Conservation (phyloP, 2,888 invertebrate genomes). For the Keiferia lycopersicella region DNA sequence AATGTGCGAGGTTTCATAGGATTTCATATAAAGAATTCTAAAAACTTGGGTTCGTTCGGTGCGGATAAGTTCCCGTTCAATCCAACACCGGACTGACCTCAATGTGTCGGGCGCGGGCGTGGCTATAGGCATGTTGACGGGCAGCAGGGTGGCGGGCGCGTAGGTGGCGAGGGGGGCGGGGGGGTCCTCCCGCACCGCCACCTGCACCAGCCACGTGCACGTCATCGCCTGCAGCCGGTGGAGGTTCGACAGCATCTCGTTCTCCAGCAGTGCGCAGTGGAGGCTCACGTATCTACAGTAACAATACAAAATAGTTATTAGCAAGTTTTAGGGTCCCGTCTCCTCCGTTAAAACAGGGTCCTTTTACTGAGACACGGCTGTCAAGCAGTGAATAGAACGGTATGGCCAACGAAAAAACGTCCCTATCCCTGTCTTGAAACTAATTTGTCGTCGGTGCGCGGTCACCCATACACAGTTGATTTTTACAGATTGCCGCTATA, state of each 20-base stretch:
- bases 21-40: too few relatives aligned
- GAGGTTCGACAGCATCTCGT: slow-evolving; percentile 85
- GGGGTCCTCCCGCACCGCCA: slow-evolving; percentile 81
- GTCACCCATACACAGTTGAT: background rate
- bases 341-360: background rate
- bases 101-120: slow-evolving; percentile 84
- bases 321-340: too few relatives aligned
- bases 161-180: slow-evolving; percentile 69
- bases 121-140: slow-evolving; percentile 84
- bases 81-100: too few relatives aligned
- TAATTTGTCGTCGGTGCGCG: too few relatives aligned
- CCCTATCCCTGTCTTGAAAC: too few relatives aligned
- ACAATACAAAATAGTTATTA: too few relatives aligned
- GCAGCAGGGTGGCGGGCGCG: slow-evolving; percentile 81
- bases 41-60: too few relatives aligned
- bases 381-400: too few relatives aligned
- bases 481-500: background rate
- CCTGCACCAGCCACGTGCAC: slow-evolving; percentile 91
- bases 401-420: too few relatives aligned
- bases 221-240: slow-evolving; percentile 90
- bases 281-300: slow-evolving; percentile 84
- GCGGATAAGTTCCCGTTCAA: too few relatives aligned
- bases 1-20: too few relatives aligned
- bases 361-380: too few relatives aligned
- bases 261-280: slow-evolving; percentile 88